These are phyloP conservation scores for Actinemys pallida DNA, from an alignment of 2,113 vertebrate species.

Conservation along the genomic window DNA sequence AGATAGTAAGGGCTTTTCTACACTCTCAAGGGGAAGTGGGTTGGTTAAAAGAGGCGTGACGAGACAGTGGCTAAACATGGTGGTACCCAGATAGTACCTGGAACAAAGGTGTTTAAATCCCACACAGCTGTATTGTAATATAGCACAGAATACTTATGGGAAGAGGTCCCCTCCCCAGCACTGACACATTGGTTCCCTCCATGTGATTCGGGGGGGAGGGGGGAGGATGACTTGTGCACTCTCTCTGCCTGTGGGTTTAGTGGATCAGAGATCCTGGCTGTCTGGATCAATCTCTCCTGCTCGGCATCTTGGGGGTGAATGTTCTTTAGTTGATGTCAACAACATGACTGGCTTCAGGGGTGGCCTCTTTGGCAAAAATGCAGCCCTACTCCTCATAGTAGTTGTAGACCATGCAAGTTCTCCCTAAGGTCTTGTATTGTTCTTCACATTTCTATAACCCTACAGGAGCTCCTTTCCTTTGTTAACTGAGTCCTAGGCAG, in stretches of 20 bases:
- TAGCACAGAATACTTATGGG: neutral
- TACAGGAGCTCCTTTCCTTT: no score
- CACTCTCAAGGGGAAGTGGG: neutral
- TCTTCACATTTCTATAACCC: neutral
- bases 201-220: neutral
- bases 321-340: neutral
- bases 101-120: neutral
- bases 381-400: neutral
- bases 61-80: neutral
- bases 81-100: neutral
- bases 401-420: neutral
- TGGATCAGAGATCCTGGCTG: neutral
- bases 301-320: neutral
- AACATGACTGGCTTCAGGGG: neutral
- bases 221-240: neutral
- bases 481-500: no score
- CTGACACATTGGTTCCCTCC: neutral
- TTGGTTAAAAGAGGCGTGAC: neutral
- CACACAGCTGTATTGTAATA: neutral
- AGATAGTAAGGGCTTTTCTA: slow-evolving; percentile 7
- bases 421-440: neutral
- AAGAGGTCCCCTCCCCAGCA: neutral
- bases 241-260: neutral
- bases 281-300: neutral
- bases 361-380: neutral